Evolutionary conservation across 2,797 vertebrate genomes (phyloP).

Genomic region (Sebastes trivittatus): DNA sequence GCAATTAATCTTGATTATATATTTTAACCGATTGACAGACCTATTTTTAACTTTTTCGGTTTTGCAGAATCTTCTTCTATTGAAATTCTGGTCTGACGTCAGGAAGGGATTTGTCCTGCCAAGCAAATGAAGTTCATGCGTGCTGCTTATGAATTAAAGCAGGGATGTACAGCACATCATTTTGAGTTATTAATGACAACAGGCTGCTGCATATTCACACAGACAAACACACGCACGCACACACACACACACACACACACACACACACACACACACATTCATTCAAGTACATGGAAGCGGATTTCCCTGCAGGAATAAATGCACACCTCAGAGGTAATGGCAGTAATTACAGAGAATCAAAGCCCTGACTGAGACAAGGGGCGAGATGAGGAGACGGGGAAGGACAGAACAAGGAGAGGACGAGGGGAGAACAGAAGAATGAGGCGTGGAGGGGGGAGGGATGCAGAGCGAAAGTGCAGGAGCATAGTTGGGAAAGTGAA

Average conservation of each 20-base stretch:
- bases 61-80: background rate
- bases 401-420: slow-evolving; percentile 3
- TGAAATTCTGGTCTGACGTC: background rate
- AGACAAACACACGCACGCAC: background rate
- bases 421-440: background rate
- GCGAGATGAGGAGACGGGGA: background rate
- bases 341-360: slow-evolving; percentile 30
- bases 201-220: background rate
- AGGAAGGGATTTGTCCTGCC: too few relatives aligned
- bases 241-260: background rate
- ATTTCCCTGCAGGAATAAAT: slow-evolving; percentile 26
- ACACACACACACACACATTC: background rate
- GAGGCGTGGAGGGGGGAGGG: background rate
- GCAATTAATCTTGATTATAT: too few relatives aligned
- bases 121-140: background rate
- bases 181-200: slow-evolving; percentile 2
- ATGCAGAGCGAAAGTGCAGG: background rate
- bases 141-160: background rate
- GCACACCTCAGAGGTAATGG: slow-evolving; percentile 14
- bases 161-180: background rate
- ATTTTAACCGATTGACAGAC: too few relatives aligned
- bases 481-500: background rate
- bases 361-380: background rate
- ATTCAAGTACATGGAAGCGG: slow-evolving; percentile 1
- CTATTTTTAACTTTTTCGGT: background rate